Evolutionary conservation across 2,888 invertebrate species (phyloP).

Genomic region (Temnothorax rugatulus): DNA sequence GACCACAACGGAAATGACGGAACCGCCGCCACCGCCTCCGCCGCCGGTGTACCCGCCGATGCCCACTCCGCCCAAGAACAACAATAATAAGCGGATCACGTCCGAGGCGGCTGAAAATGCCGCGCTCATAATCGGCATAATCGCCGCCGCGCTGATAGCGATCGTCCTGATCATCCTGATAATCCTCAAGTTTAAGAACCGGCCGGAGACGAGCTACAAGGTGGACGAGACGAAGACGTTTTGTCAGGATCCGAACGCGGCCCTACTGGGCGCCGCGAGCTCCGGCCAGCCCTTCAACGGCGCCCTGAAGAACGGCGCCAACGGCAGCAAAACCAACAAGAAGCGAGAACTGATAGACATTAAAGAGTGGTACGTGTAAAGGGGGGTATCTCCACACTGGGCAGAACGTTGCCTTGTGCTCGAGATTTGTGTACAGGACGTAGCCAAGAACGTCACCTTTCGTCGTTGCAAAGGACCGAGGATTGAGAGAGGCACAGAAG

Average conservation of each 20-base stretch:
- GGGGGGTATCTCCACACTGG: neutral
- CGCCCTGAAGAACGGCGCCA: constrained; percentile 81
- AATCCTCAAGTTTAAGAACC: constrained; percentile 94
- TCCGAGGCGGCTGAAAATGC: constrained; percentile 92
- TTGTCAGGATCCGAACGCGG: constrained; percentile 93
- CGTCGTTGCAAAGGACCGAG: constrained; percentile 10
- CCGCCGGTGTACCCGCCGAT: constrained; percentile 84
- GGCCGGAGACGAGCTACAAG: constrained; percentile 96
- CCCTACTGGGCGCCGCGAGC: constrained; percentile 89
- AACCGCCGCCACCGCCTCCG: constrained; percentile 83
- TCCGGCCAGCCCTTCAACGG: constrained; percentile 86
- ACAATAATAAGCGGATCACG: constrained; percentile 87
- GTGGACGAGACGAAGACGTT: constrained; percentile 94
- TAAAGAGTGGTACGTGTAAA: constrained; percentile 98
- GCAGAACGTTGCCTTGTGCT: constrained; percentile 32
- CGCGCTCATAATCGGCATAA: constrained; percentile 94
- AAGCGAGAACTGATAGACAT: constrained; percentile 95
- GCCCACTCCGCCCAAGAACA: constrained; percentile 85
- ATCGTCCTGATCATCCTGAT: constrained; percentile 96
- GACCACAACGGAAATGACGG: constrained; percentile 83
- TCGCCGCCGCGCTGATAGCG: constrained; percentile 96
- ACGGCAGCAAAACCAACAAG: constrained; percentile 87
- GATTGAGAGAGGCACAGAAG: neutral
- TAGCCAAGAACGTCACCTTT: constrained; percentile 1
- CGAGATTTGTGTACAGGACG: neutral